A percentile compares a stretch with the other conserved stretches of the same genome.
phyloP scores from a whole-genome alignment of 2,797 vertebrate genomes.

The Hoplostethus mediterraneus region DNA sequence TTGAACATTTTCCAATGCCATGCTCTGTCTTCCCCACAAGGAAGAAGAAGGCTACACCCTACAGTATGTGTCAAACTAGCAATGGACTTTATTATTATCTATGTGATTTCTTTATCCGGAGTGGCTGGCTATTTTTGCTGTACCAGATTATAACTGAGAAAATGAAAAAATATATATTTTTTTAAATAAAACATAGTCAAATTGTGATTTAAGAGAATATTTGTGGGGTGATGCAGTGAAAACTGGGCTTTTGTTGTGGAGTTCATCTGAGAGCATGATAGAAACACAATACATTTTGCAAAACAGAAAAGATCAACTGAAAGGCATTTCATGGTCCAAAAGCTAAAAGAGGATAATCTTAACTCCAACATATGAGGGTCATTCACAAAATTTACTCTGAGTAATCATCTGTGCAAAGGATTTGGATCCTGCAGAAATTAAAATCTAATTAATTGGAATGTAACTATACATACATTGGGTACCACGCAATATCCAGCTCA shows the following conservation, averaged over 20 bases:
- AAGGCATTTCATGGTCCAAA: conserved; percentile 64
- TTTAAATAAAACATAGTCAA: neutral
- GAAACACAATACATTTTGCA: conserved; percentile 80
- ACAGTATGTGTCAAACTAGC: neutral
- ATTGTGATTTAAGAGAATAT: conserved; percentile 9
- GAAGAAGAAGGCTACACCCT: neutral
- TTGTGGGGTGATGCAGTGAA: conserved; percentile 45
- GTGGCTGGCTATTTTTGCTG: neutral
- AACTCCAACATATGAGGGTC: conserved; percentile 36
- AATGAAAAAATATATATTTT: neutral
- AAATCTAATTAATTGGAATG: neutral
- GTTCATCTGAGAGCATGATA: conserved; percentile 55
- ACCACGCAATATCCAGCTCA: neutral
- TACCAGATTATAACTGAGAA: neutral
- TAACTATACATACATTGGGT: neutral
- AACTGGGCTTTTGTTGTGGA: conserved; percentile 65
- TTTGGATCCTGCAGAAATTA: neutral
- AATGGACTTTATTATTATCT: neutral
- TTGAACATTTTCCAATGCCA: neutral
- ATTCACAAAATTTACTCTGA: conserved; percentile 25
- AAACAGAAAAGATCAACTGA: conserved; percentile 67
- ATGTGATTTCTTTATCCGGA: neutral
- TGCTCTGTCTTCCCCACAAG: neutral
- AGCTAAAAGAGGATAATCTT: conserved; percentile 54
- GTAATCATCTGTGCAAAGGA: neutral